Base-by-base conservation (phyloP, 37 sponge, comb jelly and placozoan genomes). In the Agelas oroides region DNA sequence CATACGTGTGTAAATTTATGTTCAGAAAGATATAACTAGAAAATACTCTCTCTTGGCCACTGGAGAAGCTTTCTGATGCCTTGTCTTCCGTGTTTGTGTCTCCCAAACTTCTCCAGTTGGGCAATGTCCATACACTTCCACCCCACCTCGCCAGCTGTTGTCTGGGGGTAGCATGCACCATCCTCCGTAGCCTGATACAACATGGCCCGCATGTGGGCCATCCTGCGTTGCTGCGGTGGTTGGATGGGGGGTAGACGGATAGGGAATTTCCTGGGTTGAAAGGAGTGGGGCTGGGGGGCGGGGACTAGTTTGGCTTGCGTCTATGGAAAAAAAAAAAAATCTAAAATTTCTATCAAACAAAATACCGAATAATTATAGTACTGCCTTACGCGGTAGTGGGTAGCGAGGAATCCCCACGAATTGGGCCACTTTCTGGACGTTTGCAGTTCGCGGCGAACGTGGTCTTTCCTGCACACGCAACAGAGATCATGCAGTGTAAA, bases 401-500 rank as follows among this genome's bases (percentile, higher is more conserved):
- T 13, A n/a, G 67, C 35, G 2, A 84, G 61, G 76, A 75, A 75
- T 6, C 76, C 85, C 85, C 85, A 84, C 67, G 52, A 36, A 21
- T 84, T 58, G 30, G 85, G 85, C 85, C 85, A 84, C 76, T 75
- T 84, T 53, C 36, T 75, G 16, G 53, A 53, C 38, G 69, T 75
- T 54, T 63, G 65, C 34, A 84, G 46, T 56, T 84, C 85, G 18
- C 76, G 61, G 33, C 25, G 38, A 37, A 84, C 85, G 31, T 75
- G 85, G 32, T 84, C 85, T 65, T 75, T 84, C 85, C 78, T 77
- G 2, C 15, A 71, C n/a, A 23, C 20, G 11, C 32, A 31, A 62
- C 8, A 62, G 25, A 35, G 18, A 35, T 25, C 30, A 66, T 27
- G 34, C 1, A 23, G 16, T 1, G 1, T 35, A 1, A 19, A 35